phyloP scores from a whole-genome alignment of 2,888 invertebrate species.

The Ferdinandea cuprea region DNA sequence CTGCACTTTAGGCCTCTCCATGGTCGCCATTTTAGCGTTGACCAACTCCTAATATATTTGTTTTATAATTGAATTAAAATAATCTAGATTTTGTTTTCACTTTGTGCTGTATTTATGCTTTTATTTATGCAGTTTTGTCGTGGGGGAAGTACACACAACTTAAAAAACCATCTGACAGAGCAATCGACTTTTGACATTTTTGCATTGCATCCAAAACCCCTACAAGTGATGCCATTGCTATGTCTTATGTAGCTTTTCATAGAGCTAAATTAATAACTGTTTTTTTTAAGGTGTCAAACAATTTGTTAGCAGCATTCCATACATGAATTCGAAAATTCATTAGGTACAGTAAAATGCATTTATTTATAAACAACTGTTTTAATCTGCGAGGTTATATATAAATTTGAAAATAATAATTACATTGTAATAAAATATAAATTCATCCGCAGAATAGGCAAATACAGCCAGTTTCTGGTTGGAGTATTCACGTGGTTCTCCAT shows the following conservation, averaged over 20 bases:
- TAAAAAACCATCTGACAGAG: constrained; percentile 25
- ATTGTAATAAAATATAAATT: too few species aligned
- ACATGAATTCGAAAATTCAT: too few species aligned
- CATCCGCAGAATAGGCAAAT: too few species aligned
- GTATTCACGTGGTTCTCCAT: too few species aligned
- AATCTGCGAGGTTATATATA: too few species aligned
- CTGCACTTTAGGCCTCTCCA: constrained; percentile 80
- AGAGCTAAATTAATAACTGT: too few species aligned
- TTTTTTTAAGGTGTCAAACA: too few species aligned
- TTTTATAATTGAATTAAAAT: constrained; percentile 30
- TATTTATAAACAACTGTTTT: too few species aligned
- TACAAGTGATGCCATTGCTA: constrained; percentile 32
- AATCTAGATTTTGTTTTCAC: constrained; percentile 25
- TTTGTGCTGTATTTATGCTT: constrained; percentile 27
- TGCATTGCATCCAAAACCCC: neutral
- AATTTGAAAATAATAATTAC: too few species aligned
- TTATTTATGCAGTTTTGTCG: constrained; percentile 42
- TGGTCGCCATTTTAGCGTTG: constrained; percentile 80
- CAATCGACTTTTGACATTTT: constrained; percentile 28
- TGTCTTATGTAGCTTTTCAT: neutral
- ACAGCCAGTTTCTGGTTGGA: too few species aligned
- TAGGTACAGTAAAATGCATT: too few species aligned
- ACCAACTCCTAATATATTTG: neutral
- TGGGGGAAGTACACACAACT: constrained; percentile 10
- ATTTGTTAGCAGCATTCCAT: too few species aligned